These are phyloP conservation scores for Sebastes kiyomatsui DNA, from an alignment of 2,797 vertebrate genomes.

Conservation along the genomic window DNA sequence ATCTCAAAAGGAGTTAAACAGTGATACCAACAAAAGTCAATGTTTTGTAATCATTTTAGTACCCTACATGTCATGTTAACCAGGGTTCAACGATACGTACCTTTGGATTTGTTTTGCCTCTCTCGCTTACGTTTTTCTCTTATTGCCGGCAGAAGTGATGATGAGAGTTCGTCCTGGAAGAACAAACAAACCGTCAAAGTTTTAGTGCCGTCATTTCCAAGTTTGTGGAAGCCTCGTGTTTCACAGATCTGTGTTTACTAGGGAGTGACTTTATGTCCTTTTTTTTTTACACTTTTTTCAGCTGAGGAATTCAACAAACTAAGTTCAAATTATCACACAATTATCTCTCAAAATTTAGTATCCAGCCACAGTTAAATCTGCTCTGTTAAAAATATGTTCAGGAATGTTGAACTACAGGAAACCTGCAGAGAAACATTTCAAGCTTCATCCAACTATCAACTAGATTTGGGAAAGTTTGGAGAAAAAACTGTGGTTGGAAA, in stretches of 20 bases:
- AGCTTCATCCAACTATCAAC: background rate
- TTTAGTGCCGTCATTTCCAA: background rate
- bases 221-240: background rate
- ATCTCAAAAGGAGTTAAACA: background rate
- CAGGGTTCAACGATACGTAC: conserved; percentile 26
- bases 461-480: background rate
- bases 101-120: conserved; percentile 53
- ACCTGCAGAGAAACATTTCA: background rate
- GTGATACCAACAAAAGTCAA: background rate
- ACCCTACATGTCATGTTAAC: background rate
- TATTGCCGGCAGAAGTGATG: background rate
- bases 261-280: background rate
- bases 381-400: background rate
- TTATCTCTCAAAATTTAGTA: background rate
- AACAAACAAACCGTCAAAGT: background rate
- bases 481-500: background rate
- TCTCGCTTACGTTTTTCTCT: conserved; percentile 44
- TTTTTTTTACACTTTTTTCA: background rate
- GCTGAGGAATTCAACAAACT: background rate
- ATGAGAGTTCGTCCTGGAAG: conserved; percentile 58
- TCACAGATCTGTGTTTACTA: background rate
- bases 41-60: background rate
- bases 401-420: background rate
- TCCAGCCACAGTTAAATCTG: background rate
- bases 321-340: background rate